phyloP scores from a whole-genome alignment of 2,888 invertebrate genomes.

The Nematopogon swammerdamellus region DNA sequence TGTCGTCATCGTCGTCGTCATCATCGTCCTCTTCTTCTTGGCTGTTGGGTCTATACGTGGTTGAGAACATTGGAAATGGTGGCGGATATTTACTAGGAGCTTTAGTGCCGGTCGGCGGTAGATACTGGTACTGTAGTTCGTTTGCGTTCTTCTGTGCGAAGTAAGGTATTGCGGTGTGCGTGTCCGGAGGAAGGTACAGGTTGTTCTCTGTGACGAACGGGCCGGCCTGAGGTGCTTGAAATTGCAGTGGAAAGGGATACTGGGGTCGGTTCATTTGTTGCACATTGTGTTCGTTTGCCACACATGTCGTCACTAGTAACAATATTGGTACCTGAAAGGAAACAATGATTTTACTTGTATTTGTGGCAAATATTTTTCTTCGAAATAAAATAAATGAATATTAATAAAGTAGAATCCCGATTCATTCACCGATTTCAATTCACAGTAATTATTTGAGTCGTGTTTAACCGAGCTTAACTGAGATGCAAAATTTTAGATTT shows the following conservation, averaged over 20 bases:
- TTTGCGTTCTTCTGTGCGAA: slow-evolving; percentile 31
- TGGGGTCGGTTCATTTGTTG: slow-evolving; percentile 16
- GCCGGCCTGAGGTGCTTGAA: slow-evolving; percentile 24
- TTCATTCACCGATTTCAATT: no score
- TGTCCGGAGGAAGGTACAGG: slow-evolving; percentile 37
- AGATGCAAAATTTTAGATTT: no score
- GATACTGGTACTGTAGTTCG: slow-evolving; percentile 31
- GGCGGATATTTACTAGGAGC: slow-evolving; percentile 28
- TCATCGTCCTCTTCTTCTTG: slow-evolving; percentile 25
- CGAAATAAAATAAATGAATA: no score
- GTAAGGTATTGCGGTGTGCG: slow-evolving; percentile 33
- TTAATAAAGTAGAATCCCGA: no score
- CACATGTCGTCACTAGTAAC: slow-evolving; percentile 21
- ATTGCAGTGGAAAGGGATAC: slow-evolving; percentile 33
- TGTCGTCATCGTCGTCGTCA: slow-evolving; percentile 17
- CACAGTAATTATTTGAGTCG: no score
- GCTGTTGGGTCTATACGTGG: slow-evolving; percentile 24
- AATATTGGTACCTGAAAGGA: slow-evolving; percentile 37
- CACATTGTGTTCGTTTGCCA: slow-evolving; percentile 21
- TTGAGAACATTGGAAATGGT: slow-evolving; percentile 30
- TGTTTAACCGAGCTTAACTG: no score
- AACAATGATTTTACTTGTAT: no score
- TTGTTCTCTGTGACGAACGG: slow-evolving; percentile 32
- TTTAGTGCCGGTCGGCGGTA: slow-evolving; percentile 34
- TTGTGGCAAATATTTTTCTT: no score